A percentile compares a stretch with the other conserved stretches of the same genome.
These are phyloP conservation scores for Galerucella pusilla DNA, from an alignment of 2,888 invertebrate genomes.

Conservation along the genomic window DNA sequence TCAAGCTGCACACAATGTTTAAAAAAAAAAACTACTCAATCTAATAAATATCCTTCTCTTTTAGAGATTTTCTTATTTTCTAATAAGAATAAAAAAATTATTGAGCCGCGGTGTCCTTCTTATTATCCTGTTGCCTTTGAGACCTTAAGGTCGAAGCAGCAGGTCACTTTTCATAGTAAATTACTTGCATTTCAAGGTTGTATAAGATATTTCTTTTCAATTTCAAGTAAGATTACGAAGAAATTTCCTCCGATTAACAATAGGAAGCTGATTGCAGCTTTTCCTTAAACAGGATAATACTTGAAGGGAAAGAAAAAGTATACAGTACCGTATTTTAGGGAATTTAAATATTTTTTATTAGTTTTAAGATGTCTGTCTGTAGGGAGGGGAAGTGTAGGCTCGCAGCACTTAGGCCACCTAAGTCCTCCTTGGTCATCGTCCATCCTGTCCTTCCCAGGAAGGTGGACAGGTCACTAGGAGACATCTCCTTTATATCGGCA, in stretches of 20 bases:
- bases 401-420: no score
- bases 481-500: no score
- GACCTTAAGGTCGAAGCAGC: slow-evolving; percentile 27
- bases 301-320: not conserved
- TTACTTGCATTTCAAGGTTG: slow-evolving; percentile 35
- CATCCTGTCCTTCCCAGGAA: no score
- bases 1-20: not conserved
- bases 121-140: slow-evolving; percentile 26
- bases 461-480: no score
- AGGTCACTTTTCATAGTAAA: slow-evolving; percentile 25
- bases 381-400: no score
- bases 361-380: no score
- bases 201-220: slow-evolving; percentile 19
- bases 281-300: slow-evolving; percentile 5
- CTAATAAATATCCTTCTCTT: not conserved
- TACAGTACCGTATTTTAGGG: not conserved
- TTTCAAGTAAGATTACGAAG: slow-evolving; percentile 1
- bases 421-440: no score
- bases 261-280: slow-evolving; percentile 9
- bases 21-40: not conserved
- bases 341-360: not conserved
- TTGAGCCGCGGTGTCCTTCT: slow-evolving; percentile 13
- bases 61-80: not conserved
- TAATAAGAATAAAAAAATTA: not conserved
- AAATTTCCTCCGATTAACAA: slow-evolving; percentile 11